Conservation (phyloP, 1,140 invertebrate species). For the Coenobita brevimanus region DNA sequence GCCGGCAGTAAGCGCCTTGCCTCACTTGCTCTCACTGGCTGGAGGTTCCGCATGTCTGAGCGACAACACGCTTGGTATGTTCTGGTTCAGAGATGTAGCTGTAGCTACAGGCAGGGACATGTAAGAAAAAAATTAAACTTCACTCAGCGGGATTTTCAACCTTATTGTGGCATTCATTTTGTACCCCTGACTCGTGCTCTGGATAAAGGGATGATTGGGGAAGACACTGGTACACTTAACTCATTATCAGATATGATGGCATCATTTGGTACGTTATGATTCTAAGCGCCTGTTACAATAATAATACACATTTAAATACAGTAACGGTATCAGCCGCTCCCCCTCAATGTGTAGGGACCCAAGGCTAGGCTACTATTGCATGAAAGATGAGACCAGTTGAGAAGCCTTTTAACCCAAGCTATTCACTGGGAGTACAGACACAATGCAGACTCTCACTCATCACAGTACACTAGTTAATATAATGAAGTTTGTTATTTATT, state of each 20-base stretch:
- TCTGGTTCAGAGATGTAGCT: not conserved
- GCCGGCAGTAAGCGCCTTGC: not conserved
- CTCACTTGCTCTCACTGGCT: not conserved
- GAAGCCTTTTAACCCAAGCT: too few relatives aligned
- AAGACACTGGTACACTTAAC: constrained; percentile 9
- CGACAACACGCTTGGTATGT: not conserved
- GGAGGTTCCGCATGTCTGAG: not conserved
- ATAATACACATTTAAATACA: too few relatives aligned
- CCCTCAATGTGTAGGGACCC: too few relatives aligned
- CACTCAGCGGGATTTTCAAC: not conserved
- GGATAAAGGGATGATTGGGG: constrained; percentile 17
- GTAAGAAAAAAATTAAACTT: not conserved
- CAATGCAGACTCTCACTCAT: too few relatives aligned
- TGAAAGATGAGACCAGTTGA: too few relatives aligned
- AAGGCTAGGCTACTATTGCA: too few relatives aligned
- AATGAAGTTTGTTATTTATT: too few relatives aligned
- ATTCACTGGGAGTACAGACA: too few relatives aligned
- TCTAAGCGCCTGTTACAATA: too few relatives aligned
- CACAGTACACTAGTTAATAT: too few relatives aligned
- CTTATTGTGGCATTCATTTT: constrained; percentile 3
- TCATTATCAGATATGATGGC: not conserved
- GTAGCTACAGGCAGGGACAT: not conserved
- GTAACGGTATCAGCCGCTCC: too few relatives aligned
- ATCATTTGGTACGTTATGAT: too few relatives aligned
- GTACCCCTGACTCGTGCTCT: constrained; percentile 8